phyloP scores from a whole-genome alignment of 1,140 invertebrate genomes.

The Drosophila nannoptera region DNA sequence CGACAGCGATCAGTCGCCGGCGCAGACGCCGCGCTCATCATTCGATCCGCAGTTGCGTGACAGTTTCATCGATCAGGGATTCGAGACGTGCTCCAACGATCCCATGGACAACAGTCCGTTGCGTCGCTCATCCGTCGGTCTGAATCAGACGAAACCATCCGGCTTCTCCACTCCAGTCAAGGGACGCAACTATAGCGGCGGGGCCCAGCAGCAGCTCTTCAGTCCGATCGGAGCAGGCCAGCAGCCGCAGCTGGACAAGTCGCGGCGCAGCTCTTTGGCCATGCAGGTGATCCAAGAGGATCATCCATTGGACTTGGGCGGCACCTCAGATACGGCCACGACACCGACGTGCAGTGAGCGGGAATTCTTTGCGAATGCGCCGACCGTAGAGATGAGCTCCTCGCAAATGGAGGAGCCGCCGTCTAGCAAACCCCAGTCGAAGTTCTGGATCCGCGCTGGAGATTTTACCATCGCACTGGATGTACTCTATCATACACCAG shows the following conservation, averaged over 20 bases:
- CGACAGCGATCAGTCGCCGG: conserved; percentile 60
- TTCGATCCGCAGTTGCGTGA: conserved; percentile 48
- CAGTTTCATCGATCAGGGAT: conserved; percentile 71
- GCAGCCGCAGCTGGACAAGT: conserved; percentile 34
- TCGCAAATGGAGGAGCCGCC: conserved; percentile 37
- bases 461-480: conserved; percentile 64
- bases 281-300: conserved; percentile 75
- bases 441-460: conserved; percentile 64
- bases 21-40: conserved; percentile 53
- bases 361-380: conserved; percentile 67
- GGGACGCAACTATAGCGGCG: conserved; percentile 15
- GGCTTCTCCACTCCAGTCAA: conserved; percentile 69
- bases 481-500: conserved; percentile 48
- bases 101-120: conserved; percentile 63
- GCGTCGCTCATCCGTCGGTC: conserved; percentile 26
- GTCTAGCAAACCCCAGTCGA: conserved; percentile 32
- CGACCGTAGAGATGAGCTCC: conserved; percentile 57
- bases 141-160: conserved; percentile 30
- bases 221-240: conserved; percentile 46
- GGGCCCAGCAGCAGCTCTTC: conserved; percentile 54
- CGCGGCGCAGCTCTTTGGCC: conserved; percentile 64
- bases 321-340: conserved; percentile 21
- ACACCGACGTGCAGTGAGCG: conserved; percentile 52
- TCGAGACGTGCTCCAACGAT: conserved; percentile 73
- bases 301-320: conserved; percentile 61